A percentile compares a stretch with the other conserved stretches of the same genome.
Conservation (phyloP, 2,113 vertebrate species). For the Morone saxatilis region DNA sequence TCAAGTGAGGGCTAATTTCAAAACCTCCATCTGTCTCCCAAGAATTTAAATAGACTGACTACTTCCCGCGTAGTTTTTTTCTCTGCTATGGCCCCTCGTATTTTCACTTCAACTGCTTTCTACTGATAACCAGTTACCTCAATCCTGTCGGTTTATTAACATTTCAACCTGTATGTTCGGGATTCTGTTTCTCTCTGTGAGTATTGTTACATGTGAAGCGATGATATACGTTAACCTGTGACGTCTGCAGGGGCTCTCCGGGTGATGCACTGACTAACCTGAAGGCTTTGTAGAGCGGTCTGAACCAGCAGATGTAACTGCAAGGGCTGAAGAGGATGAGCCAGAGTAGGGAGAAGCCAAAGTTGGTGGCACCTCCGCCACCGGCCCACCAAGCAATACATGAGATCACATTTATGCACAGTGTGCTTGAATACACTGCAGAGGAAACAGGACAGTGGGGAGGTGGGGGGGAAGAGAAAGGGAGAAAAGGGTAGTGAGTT, state of each 20-base stretch:
- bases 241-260: neutral
- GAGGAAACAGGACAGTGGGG: neutral
- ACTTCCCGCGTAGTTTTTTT: neutral
- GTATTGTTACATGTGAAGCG: neutral
- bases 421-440: conserved; percentile 91
- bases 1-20: neutral
- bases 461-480: neutral
- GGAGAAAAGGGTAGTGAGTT: neutral
- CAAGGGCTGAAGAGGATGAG: conserved; percentile 93
- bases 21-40: neutral
- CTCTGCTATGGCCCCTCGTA: neutral
- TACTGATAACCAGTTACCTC: neutral
- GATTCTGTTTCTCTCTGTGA: neutral
- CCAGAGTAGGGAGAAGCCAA: conserved; percentile 93
- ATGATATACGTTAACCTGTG: neutral
- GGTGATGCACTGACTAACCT: conserved; percentile 81
- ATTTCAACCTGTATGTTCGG: neutral
- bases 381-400: conserved; percentile 96
- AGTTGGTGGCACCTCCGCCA: conserved; percentile 85
- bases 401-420: conserved; percentile 88
- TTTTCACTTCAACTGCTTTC: neutral
- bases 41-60: neutral
- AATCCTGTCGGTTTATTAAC: neutral
- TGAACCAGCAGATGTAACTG: conserved; percentile 94
- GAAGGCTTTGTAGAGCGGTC: conserved; percentile 95